Base-by-base conservation (phyloP, 2,797 vertebrate species). In the Phataginus tricuspis region DNA sequence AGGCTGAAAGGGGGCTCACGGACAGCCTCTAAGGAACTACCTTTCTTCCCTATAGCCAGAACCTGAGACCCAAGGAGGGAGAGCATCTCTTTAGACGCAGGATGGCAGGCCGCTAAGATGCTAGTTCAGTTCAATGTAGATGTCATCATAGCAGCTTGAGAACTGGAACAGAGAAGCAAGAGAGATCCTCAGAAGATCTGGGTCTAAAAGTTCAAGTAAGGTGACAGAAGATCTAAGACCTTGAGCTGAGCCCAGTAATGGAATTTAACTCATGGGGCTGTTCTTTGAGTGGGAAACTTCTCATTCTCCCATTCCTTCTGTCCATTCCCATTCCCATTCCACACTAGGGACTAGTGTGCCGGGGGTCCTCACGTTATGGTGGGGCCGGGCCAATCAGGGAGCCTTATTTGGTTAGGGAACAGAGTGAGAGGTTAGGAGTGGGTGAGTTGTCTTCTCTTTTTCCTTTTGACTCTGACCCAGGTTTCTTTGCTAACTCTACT, bases 341-440 rank as follows among this genome's bases (percentile, higher is more conserved):
- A 39, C 39, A 39, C 39, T 11, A 5, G n/a, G 4, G 55, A 71
- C 2, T 4, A 23, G 11, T 29, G 14, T 7, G 19, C 8, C 0
- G 0, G 9, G n/a, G 23, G 42, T 16, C 5, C 21, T 55, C 69
- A 27, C 12, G 0, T 27, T 59, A 23, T 12, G 16, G 1, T 39
- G 51, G 34, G 7, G 21, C 25, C 29, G 71, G 53, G 55, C 7
- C 49, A 5, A 2, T 29, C 14, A 11, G 16, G 34, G 37, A 55
- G n/a, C 57, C 31, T 37, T 37, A 4, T 29, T 42, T 37, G 59
- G 11, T 18, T 64, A 51, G 27, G 69, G n/a, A 34, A n/a, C 18
- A 45, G 59, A 39, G 19, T 25, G 34, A 25, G 53, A 68, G 27
- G 11, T 57, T 31, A 53, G 39, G 51, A 71, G 42, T 27, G 34